phyloP scores from a whole-genome alignment of 2,797 vertebrate species.

The Neosilurus mollespiculum region DNA sequence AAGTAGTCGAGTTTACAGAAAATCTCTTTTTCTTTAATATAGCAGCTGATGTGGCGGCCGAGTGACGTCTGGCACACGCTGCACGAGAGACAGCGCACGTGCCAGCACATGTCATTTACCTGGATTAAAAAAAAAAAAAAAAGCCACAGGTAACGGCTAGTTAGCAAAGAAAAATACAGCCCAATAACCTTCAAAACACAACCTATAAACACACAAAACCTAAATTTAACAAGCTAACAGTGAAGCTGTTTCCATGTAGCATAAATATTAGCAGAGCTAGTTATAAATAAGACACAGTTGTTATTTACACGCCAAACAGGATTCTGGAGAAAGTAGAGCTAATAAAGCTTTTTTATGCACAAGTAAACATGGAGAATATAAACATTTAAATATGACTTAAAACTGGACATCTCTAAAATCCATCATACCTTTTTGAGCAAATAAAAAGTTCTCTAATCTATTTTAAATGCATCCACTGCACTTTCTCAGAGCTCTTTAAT shows the following conservation, averaged over 20 bases:
- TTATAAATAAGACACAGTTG: not conserved
- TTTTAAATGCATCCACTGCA: not conserved
- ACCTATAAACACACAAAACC: not conserved
- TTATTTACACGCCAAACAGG: not conserved
- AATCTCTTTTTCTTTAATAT: conserved; percentile 93
- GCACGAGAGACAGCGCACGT: conserved; percentile 93
- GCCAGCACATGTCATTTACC: conserved; percentile 97
- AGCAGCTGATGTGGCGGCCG: conserved; percentile 94
- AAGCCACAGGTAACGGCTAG: not conserved
- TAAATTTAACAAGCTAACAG: not conserved
- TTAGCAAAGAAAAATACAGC: no score
- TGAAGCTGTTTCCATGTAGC: not conserved
- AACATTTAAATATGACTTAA: not conserved
- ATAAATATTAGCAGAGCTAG: not conserved
- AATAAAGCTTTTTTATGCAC: not conserved
- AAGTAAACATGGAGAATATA: no score
- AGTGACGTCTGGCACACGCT: conserved; percentile 92
- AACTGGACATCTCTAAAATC: no score
- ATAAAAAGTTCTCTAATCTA: no score
- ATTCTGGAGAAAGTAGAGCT: not conserved
- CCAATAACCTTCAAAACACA: not conserved
- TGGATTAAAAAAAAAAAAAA: conserved; percentile 51
- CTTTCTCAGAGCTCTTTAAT: not conserved
- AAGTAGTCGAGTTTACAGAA: conserved; percentile 99
- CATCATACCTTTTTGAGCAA: no score